phyloP scores from a whole-genome alignment of 1,140 invertebrate genomes.

The Telenomus remus region DNA sequence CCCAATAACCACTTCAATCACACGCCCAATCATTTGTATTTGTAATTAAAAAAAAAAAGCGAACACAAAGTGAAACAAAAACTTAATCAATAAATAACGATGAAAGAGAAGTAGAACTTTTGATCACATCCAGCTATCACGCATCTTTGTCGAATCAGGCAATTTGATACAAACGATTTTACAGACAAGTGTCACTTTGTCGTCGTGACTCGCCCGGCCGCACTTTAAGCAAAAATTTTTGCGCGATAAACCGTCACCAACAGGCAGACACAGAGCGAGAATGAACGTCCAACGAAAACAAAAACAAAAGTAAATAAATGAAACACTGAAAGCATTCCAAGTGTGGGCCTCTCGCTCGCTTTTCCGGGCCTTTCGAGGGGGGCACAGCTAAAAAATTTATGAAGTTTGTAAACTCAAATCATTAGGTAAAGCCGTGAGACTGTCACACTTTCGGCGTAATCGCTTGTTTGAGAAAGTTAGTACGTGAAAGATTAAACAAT shows the following conservation, averaged over 20 bases:
- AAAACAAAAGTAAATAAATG: too few species aligned
- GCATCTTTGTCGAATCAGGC: too few species aligned
- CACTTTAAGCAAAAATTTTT: conserved; percentile 7
- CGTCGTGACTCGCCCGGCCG: conserved; percentile 7
- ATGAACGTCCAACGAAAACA: conserved; percentile 44
- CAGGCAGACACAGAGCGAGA: not conserved
- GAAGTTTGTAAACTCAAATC: conserved; percentile 29
- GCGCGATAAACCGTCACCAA: conserved; percentile 5
- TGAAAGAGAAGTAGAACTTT: too few species aligned
- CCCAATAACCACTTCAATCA: too few species aligned
- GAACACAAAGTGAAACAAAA: too few species aligned
- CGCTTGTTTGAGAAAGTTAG: conserved; percentile 28
- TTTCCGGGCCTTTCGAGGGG: conserved; percentile 17
- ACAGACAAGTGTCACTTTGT: not conserved
- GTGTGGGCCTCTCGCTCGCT: conserved; percentile 23
- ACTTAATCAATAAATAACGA: too few species aligned
- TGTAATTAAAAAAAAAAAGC: too few species aligned
- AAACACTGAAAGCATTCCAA: conserved; percentile 27
- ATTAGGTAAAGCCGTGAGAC: conserved; percentile 51
- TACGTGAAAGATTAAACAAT: conserved; percentile 12
- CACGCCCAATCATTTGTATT: too few species aligned
- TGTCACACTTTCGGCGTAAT: conserved; percentile 47
- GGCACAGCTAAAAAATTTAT: conserved; percentile 28
- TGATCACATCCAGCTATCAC: too few species aligned
- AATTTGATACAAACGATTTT: too few species aligned